Percentiles rank a stretch among this genome's conserved stretches.
These are phyloP conservation scores for Lymantria monacha DNA, from an alignment of 2,888 invertebrate genomes.

Conservation along the genomic window DNA sequence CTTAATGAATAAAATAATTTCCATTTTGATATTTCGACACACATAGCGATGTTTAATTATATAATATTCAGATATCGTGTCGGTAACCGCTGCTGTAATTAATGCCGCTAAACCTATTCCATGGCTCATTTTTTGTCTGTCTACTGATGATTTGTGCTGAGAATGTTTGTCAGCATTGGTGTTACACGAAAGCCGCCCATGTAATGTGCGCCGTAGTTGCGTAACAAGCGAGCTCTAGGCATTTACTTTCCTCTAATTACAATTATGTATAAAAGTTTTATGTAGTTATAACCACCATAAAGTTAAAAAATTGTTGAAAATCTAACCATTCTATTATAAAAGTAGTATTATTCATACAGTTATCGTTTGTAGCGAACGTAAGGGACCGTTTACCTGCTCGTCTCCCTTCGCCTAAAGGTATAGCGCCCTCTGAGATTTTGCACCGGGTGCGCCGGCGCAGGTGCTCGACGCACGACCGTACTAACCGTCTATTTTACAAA, in stretches of 20 bases:
- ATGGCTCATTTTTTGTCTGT: slow-evolving; percentile 56
- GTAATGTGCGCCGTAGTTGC: slow-evolving; percentile 39
- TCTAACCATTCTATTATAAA: slow-evolving; percentile 24
- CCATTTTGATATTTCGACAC: slow-evolving; percentile 46
- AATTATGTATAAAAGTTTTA: slow-evolving; percentile 35
- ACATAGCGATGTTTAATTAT: slow-evolving; percentile 50
- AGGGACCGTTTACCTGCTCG: slow-evolving; percentile 71
- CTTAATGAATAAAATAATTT: slow-evolving; percentile 46
- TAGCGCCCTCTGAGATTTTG: slow-evolving; percentile 72
- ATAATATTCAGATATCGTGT: slow-evolving; percentile 52
- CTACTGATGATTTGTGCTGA: slow-evolving; percentile 56
- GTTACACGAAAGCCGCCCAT: slow-evolving; percentile 37
- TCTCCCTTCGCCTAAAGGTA: slow-evolving; percentile 41
- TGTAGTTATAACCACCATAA: slow-evolving; percentile 15
- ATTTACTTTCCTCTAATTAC: slow-evolving; percentile 41
- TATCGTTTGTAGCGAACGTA: slow-evolving; percentile 37
- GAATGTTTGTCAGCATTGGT: slow-evolving; percentile 38
- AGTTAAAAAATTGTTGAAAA: neutral
- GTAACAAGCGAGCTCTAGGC: slow-evolving; percentile 36
- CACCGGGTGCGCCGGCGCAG: slow-evolving; percentile 73
- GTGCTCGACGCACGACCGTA: slow-evolving; percentile 64
- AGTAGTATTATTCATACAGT: slow-evolving; percentile 44
- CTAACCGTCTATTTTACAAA: slow-evolving; percentile 63
- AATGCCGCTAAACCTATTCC: slow-evolving; percentile 58
- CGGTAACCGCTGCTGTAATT: slow-evolving; percentile 50